Percentiles rank a stretch among this genome's conserved stretches.
Evolutionary conservation across 2,113 vertebrate genomes (phyloP).

Genomic region (Colinus virginianus): DNA sequence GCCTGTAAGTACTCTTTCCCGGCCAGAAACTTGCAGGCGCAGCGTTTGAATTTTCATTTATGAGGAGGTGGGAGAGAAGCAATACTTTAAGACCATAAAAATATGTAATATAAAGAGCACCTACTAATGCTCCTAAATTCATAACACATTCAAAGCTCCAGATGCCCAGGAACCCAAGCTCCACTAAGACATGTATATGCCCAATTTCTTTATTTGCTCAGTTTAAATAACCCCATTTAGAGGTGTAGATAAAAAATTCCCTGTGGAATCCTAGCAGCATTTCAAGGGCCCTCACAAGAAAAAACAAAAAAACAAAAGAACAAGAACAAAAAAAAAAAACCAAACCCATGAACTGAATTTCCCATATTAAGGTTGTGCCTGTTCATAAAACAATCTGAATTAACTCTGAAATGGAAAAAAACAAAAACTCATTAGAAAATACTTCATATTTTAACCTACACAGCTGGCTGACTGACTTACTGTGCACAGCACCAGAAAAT

Average conservation of each 20-base stretch:
- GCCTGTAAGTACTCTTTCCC: not conserved
- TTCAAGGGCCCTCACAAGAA: not conserved
- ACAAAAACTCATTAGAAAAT: not conserved
- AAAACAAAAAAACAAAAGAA: too few relatives aligned
- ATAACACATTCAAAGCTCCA: not conserved
- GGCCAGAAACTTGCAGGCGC: not conserved
- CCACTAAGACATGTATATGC: not conserved
- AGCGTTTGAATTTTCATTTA: not conserved
- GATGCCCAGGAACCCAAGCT: not conserved
- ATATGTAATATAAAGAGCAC: not conserved
- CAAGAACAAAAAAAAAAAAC: too few relatives aligned
- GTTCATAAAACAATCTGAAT: not conserved
- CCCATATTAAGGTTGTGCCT: not conserved
- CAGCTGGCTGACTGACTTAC: not conserved
- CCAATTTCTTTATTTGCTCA: not conserved
- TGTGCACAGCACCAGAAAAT: not conserved
- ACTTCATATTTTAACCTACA: not conserved
- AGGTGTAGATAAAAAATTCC: not conserved
- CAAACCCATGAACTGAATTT: not conserved
- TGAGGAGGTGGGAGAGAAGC: not conserved
- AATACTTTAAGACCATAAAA: not conserved
- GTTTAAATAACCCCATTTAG: not conserved
- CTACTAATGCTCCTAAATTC: not conserved
- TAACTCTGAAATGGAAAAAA: not conserved
- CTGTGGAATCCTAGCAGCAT: not conserved